These are phyloP conservation scores for Microtus pennsylvanicus DNA, from an alignment of 2,113 vertebrate genomes.

Conservation along the genomic window DNA sequence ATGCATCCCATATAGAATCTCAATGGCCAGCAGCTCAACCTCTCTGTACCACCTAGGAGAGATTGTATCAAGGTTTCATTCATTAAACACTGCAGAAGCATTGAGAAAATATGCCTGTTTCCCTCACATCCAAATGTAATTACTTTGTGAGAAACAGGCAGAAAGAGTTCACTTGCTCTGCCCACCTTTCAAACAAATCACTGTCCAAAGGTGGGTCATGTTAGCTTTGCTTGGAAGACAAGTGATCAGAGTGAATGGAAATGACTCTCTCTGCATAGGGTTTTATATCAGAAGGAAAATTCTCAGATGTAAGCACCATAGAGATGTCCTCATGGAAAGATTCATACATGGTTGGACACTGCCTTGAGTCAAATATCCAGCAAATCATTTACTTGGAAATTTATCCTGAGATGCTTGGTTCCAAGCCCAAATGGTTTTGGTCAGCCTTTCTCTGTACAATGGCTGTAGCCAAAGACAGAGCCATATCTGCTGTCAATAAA, in stretches of 20 bases:
- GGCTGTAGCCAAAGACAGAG: background rate
- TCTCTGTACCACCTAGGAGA: background rate
- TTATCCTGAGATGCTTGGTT: background rate
- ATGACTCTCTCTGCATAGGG: background rate
- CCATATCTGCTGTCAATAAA: background rate
- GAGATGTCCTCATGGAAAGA: background rate
- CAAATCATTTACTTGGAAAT: constrained; percentile 5
- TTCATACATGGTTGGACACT: background rate
- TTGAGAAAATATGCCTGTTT: background rate
- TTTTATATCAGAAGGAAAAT: background rate
- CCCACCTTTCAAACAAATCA: background rate
- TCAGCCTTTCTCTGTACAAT: background rate
- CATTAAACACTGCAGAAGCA: background rate
- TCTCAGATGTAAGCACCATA: background rate
- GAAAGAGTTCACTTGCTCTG: background rate
- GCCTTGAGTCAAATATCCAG: background rate
- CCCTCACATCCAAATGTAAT: background rate
- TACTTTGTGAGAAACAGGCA: background rate
- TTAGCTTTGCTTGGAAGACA: background rate
- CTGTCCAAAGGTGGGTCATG: background rate
- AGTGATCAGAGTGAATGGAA: background rate
- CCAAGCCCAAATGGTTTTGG: background rate
- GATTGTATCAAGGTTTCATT: rapidly evolving
- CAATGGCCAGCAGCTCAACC: rapidly evolving
- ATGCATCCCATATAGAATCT: background rate